These are phyloP conservation scores for Buphagus erythrorhynchus DNA, from an alignment of 2,797 vertebrate species.

Conservation along the genomic window DNA sequence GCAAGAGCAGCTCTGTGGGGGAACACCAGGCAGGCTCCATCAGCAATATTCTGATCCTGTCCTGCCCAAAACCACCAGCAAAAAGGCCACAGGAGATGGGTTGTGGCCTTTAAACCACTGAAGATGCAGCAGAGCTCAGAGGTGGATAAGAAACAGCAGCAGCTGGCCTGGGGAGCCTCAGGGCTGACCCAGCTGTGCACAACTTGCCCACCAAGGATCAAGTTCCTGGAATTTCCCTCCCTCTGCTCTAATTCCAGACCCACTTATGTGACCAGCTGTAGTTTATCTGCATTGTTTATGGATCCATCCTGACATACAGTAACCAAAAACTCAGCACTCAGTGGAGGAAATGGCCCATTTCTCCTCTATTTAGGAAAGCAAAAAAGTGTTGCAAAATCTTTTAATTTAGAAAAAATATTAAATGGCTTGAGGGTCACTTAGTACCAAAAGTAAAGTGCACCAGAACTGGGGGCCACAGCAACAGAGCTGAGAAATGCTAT, in stretches of 20 bases:
- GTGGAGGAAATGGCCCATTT: neutral
- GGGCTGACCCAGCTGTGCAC: neutral
- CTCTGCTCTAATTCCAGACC: neutral
- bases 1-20: neutral
- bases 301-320: neutral
- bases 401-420: neutral
- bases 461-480: slow-evolving; percentile 16
- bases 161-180: neutral
- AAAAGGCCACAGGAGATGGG: neutral
- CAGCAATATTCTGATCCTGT: neutral
- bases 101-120: neutral
- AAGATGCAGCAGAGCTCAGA: neutral
- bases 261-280: neutral
- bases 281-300: neutral
- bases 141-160: slow-evolving; percentile 11
- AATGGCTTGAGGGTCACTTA: slow-evolving; percentile 43
- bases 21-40: neutral
- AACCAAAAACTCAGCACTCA: rapidly evolving
- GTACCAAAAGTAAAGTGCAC: slow-evolving; percentile 81
- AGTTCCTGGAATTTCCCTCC: neutral
- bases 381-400: neutral
- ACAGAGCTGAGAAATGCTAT: slow-evolving; percentile 14
- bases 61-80: neutral
- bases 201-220: neutral
- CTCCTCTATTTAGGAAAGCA: neutral